Evolutionary conservation across 2,888 invertebrate genomes (phyloP), one percentile per base, ranked within the genome.

Genomic region (Agrilus biguttatus): DNA sequence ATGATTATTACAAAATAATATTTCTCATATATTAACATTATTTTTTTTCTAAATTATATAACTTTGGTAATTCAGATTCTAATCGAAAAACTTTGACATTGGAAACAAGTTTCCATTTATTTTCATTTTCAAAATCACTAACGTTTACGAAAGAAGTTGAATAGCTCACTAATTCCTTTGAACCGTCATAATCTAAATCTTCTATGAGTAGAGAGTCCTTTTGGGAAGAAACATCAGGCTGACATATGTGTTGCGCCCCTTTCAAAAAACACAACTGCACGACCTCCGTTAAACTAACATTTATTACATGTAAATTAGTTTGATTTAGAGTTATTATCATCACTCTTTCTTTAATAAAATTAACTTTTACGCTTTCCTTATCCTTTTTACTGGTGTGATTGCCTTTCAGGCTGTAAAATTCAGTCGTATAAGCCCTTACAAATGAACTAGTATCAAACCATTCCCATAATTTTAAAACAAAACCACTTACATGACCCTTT

Each of bases 391-490:
- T 36, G 10, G 44, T 40, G 28, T 45, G n/a, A 33, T 41, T 40
- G 5, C 47, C 35, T 36, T 49, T 46, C 10, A 33, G 8, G 10
- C 28, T 28, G 28, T 28, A 28, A 28, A 28, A 28, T 28, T 28
- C 28, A 5, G 28, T 28, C 10, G 43, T 44, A 39, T 35, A 28
- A 10, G 28, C 28, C 4, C 41, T 13, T 42, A 42, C 42, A 17
- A 45, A 45, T 10, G 45, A 19, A 38, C 40, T 50, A 10, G 47
- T 46, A 36, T 69, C 71, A 48, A 73, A 73, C 83, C 83, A 87
- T 56, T 83, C 80, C 86, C 87, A 87, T 63, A 85, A 80, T 69
- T 87, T 87, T 52, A 87, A 66, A 14, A 83, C 80, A 63, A 85
- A 87, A 0, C 87, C 86, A 40, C 77, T 71, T 48, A 82, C 73